Evolutionary conservation across 2,113 vertebrate genomes (phyloP), one percentile per base, ranked within the genome.

Genomic region (Poeciliopsis prolifica): DNA sequence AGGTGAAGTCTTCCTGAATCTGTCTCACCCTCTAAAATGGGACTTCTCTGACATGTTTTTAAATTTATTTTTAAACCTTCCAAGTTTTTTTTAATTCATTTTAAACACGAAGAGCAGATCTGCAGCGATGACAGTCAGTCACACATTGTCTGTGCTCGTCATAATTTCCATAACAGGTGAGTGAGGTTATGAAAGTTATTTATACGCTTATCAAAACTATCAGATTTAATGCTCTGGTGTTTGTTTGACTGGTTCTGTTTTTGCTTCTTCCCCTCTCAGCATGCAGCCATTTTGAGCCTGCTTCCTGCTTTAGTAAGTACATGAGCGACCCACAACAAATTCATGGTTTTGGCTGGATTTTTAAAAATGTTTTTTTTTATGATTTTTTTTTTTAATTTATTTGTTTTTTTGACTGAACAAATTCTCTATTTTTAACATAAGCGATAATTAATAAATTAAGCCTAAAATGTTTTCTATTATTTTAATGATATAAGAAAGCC

Each of bases 251-350:
- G 3, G 14, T 69, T 77, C 8, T 70, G 15, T 44, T 70, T 86
- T 70, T 78, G 31, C n/a, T 65, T 70, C 24, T 77, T 80, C 69
- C 24, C 4, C 75, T 31, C 54, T 5, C 86, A 94, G 94, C 86
- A 2, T 89, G 75, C 82, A 80, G 87, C 70, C 68, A 17, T n/a
- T 87, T 92, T 48, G 82, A 88, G 58, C 77, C 87, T 10, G 81
- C 76, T n/a, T 74, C 84, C 74, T 79, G 78, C 78, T 72, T 71
- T 2, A 84, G 94, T 95, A 82, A 94, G 88, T n/a, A 86, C 48
- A 72, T 44, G 28, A 26, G 12, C 40, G 19, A 30, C 14, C 17
- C 4, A 2, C 17, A 54, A 54, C 6, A 54, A 22, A 29, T 17
- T 22, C 5, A 9, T 22, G 28, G 14, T 48, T 14, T 68, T 26